These are phyloP conservation scores for Porphyrio hochstetteri DNA, from an alignment of 2,113 vertebrate genomes.

Conservation along the genomic window DNA sequence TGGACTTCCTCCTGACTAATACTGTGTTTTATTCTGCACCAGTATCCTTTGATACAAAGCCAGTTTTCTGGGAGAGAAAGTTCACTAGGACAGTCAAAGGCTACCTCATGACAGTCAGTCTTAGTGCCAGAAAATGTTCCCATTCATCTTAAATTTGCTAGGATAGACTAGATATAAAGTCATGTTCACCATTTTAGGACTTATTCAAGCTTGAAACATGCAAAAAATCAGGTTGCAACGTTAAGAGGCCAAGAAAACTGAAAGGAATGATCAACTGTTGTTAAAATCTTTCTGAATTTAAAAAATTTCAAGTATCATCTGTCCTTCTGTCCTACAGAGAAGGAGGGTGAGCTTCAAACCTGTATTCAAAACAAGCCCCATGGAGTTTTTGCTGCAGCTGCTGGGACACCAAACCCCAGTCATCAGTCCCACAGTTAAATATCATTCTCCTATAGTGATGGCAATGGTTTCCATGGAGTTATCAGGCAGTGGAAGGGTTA, in stretches of 20 bases:
- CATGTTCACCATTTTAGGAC: neutral
- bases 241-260: neutral
- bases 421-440: neutral
- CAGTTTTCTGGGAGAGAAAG: neutral
- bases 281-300: neutral
- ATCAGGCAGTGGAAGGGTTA: neutral
- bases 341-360: neutral
- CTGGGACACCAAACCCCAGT: neutral
- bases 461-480: neutral
- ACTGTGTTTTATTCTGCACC: neutral
- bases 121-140: neutral
- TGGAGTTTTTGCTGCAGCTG: neutral
- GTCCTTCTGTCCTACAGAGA: neutral
- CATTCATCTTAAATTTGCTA: neutral
- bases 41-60: neutral
- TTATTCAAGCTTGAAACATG: neutral
- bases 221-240: neutral
- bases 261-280: neutral
- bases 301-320: neutral
- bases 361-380: neutral
- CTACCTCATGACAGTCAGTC: neutral
- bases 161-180: neutral
- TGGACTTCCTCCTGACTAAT: neutral
- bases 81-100: neutral
- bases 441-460: neutral